These are phyloP conservation scores for Gymnobelideus leadbeateri DNA, from an alignment of 2,113 vertebrate species.

Conservation along the genomic window DNA sequence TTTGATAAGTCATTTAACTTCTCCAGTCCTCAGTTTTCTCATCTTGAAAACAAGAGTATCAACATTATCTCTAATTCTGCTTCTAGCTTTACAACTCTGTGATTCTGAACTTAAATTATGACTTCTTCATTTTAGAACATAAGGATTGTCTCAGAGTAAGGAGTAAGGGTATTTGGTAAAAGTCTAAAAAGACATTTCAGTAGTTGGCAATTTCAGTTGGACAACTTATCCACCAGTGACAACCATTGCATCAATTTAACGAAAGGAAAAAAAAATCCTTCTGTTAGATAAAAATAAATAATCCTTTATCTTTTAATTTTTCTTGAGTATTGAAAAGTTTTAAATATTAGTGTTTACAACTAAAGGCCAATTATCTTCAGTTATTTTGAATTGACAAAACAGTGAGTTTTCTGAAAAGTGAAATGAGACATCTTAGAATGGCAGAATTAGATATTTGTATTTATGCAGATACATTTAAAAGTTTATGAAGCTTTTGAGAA, in stretches of 20 bases:
- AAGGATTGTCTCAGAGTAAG: not conserved
- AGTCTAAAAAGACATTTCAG: not conserved
- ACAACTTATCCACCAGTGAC: not conserved
- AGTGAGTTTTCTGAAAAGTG: not conserved
- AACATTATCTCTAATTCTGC: too few relatives aligned
- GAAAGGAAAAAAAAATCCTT: not conserved
- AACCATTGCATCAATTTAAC: too few relatives aligned
- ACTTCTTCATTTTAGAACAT: not conserved
- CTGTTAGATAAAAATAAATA: constrained; percentile 8
- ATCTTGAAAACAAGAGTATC: too few relatives aligned
- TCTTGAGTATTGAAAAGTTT: constrained; percentile 27
- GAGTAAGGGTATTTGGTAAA: not conserved
- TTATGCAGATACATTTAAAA: not conserved
- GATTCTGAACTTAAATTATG: too few relatives aligned
- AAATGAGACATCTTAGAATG: not conserved
- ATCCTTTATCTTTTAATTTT: not conserved
- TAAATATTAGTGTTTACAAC: not conserved
- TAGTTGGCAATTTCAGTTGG: not conserved
- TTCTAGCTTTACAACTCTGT: too few relatives aligned
- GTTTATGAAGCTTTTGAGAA: not conserved
- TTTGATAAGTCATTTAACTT: too few relatives aligned
- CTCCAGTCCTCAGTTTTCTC: too few relatives aligned
- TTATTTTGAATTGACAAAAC: constrained; percentile 39
- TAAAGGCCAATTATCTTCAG: rapidly evolving
- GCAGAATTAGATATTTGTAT: not conserved